Evolutionary conservation across 2,797 vertebrate species (phyloP).

Genomic region (Falco peregrinus): DNA sequence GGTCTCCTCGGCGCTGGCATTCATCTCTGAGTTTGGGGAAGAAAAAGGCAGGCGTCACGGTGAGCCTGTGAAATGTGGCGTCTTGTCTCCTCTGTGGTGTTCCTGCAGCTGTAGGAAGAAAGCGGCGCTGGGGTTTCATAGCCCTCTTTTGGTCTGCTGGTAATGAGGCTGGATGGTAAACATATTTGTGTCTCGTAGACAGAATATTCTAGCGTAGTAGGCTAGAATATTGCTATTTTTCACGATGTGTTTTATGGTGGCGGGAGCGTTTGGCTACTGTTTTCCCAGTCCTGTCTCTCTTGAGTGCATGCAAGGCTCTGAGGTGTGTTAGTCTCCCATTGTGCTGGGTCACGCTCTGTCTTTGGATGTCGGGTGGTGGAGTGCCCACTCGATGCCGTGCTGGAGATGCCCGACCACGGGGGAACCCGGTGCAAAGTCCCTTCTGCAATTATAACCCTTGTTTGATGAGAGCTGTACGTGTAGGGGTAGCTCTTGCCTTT

Average conservation of each 20-base stretch:
- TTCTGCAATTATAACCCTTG: neutral
- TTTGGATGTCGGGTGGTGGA: neutral
- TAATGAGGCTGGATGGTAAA: neutral
- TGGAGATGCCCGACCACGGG: fast-evolving
- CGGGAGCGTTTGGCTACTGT: neutral
- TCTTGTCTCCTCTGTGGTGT: neutral
- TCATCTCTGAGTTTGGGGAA: neutral
- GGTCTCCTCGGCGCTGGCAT: neutral
- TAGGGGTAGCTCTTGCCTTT: neutral
- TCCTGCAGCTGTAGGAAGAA: neutral
- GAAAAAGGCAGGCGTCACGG: fast-evolving
- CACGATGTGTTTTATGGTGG: neutral
- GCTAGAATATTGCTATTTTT: neutral
- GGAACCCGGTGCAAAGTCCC: neutral
- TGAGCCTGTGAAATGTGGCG: neutral
- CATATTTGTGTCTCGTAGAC: neutral
- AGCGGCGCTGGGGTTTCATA: neutral
- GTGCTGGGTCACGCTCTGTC: fast-evolving
- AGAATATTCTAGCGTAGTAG: too few relatives aligned
- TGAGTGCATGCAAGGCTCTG: neutral
- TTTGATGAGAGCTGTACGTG: fast-evolving
- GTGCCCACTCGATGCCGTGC: neutral
- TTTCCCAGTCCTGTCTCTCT: neutral
- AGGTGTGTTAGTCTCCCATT: neutral
- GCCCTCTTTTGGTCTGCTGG: neutral